phyloP scores from a whole-genome alignment of 2,113 vertebrate genomes.

The Eurypyga helias region DNA sequence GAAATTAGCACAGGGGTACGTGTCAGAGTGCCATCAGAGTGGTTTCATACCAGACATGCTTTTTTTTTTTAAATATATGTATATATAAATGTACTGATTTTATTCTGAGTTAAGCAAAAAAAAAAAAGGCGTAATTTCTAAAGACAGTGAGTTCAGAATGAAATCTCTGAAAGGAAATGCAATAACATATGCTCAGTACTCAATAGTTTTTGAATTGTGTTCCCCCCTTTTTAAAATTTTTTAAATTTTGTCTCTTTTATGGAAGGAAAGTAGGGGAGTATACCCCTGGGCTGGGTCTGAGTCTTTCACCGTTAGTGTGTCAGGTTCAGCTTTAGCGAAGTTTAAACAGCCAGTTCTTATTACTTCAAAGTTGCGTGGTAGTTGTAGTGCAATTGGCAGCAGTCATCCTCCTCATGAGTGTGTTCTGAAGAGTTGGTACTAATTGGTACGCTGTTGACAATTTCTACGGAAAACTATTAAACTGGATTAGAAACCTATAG shows the following conservation, averaged over 20 bases:
- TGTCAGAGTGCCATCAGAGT: rapidly evolving
- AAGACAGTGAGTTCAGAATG: not conserved
- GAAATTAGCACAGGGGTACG: rapidly evolving
- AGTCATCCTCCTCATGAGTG: not conserved
- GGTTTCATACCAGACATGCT: rapidly evolving
- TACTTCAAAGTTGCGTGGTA: not conserved
- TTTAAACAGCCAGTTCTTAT: not conserved
- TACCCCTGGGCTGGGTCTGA: not conserved
- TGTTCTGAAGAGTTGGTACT: not conserved
- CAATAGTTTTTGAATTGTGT: not conserved
- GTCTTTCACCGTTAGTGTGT: rapidly evolving
- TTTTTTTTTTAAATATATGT: not conserved
- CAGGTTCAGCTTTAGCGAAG: not conserved
- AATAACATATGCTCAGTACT: not conserved
- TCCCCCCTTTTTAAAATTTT: too few relatives aligned
- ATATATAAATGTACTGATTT: not conserved
- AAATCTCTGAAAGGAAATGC: not conserved
- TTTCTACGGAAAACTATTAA: not conserved
- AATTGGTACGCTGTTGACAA: not conserved
- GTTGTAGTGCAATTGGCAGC: not conserved
- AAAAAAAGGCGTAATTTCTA: not conserved
- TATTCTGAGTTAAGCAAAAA: not conserved
- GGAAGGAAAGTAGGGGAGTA: not conserved
- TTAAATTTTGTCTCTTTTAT: not conserved
- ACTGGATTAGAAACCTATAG: not conserved